Base-by-base conservation (phyloP, 2,113 vertebrate species). In the Grammomys surdaster region DNA sequence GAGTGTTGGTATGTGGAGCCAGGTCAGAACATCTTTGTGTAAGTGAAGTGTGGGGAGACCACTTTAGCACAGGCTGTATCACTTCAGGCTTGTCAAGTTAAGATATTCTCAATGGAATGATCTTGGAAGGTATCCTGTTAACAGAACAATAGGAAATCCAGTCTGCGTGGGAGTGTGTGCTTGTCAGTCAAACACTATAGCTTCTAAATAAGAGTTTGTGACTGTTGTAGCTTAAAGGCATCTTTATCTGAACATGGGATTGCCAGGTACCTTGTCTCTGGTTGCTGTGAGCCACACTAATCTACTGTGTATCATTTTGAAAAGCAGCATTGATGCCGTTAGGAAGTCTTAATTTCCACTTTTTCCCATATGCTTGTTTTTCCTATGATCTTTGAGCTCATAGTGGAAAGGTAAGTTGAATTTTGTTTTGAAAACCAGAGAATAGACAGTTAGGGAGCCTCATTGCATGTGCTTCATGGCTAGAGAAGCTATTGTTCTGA, bases 171-270 rank as follows among this genome's bases (percentile, higher is more conserved):
- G 93, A 86, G 90, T 89, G 11, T 88, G 43, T 88, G n/a, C 90
- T 94, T 93, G 94, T 81, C 80, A 95, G 65, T 77, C 73, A 9
- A 88, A 67, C 11, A 58, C 80, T 65, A 20, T 82, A 17, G 60
- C 80, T 88, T 33, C 94, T 89, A 96, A 96, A 93, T 82, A 88
- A 69, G 91, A 95, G 89, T 86, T 70, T 89, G 95, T 73, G 46
- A 9, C 56, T 87, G 54, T 5, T 82, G 24, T 72, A 24, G 46
- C 40, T 94, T 92, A 65, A 80, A n/a, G 24, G 46, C 75, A 7
- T 92, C 46, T 81, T 88, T 26, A 88, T 20, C 28, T 40, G 51
- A 85, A 5, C 14, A 4, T 58, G 31, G 67, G 78, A 56, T 63
- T 70, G 58, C 43, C 54, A 75, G 40, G 6, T 36, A 2, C 40